Conservation (phyloP, 2,888 invertebrate species). For the Cerceris ruficornis region DNA sequence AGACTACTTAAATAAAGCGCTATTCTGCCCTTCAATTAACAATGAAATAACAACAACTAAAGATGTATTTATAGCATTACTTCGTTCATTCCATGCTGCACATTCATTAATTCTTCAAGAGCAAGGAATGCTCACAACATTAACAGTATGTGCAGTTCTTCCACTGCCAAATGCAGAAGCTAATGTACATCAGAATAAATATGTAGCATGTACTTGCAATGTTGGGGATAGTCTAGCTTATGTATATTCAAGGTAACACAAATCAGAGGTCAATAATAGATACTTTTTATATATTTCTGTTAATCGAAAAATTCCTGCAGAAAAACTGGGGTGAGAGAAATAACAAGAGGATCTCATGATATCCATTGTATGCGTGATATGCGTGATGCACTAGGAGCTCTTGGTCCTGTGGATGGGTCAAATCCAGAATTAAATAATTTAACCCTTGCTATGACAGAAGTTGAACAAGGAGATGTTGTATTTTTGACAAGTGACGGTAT, state of each 20-base stretch:
- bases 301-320: conserved; percentile 68
- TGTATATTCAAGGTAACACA: conserved; percentile 86
- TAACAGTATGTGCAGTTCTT: conserved; percentile 90
- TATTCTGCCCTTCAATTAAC: conserved; percentile 83
- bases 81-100: conserved; percentile 92
- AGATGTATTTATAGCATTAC: conserved; percentile 90
- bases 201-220: conserved; percentile 92
- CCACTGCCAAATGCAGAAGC: conserved; percentile 82
- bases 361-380: conserved; percentile 92
- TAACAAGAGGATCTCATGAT: conserved; percentile 93
- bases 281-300: conserved; percentile 8
- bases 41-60: conserved; percentile 82
- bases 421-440: conserved; percentile 94
- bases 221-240: conserved; percentile 95
- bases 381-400: conserved; percentile 93
- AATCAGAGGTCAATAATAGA: conserved; percentile 8
- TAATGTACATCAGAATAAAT: conserved; percentile 81
- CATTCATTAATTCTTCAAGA: conserved; percentile 92
- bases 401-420: conserved; percentile 92
- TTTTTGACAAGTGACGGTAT: conserved; percentile 95
- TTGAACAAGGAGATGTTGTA: conserved; percentile 91
- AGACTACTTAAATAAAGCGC: conserved; percentile 90
- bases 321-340: conserved; percentile 89
- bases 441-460: conserved; percentile 91
- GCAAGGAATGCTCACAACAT: conserved; percentile 91